A percentile compares a stretch with the other conserved stretches of the same genome.
These are phyloP conservation scores for Anoplophora glabripennis DNA, from an alignment of 1,140 invertebrate species.

Conservation along the genomic window DNA sequence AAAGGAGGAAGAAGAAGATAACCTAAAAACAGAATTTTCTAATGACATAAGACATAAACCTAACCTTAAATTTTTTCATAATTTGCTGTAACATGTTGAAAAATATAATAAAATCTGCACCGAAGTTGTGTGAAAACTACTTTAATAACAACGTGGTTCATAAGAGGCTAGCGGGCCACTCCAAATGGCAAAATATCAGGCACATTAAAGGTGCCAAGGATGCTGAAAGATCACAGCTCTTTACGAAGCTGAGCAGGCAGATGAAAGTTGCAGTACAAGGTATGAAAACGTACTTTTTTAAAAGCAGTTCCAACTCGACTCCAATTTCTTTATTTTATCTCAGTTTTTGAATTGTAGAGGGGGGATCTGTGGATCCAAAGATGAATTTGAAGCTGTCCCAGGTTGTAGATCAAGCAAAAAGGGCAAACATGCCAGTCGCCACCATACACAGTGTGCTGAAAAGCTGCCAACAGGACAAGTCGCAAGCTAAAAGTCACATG, in stretches of 20 bases:
- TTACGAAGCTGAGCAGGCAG: conserved; percentile 50
- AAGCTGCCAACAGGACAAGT: conserved; percentile 48
- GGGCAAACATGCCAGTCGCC: conserved; percentile 57
- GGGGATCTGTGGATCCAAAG: conserved; percentile 55
- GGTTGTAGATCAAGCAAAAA: conserved; percentile 58
- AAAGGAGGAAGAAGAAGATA: too few relatives aligned
- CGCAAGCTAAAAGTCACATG: conserved; percentile 41
- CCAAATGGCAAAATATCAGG: conserved; percentile 72
- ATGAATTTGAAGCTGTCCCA: conserved; percentile 56
- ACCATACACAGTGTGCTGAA: conserved; percentile 59
- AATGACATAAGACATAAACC: too few relatives aligned
- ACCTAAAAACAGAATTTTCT: too few relatives aligned
- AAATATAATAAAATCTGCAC: too few relatives aligned
- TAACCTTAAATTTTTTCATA: too few relatives aligned
- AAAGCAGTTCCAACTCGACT: conserved; percentile 8
- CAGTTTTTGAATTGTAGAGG: conserved; percentile 46
- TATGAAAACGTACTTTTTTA: conserved; percentile 31
- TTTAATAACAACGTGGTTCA: too few relatives aligned
- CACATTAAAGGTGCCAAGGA: conserved; percentile 66
- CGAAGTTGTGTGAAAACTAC: too few relatives aligned
- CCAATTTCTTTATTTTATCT: conserved; percentile 9
- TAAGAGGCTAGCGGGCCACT: conserved; percentile 59
- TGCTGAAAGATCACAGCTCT: conserved; percentile 51
- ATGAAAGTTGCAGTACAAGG: conserved; percentile 58
- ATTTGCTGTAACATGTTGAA: too few relatives aligned